Percentiles rank a stretch among this genome's conserved stretches.
Conservation (phyloP, 1,140 invertebrate genomes). For the Megalopta genalis region DNA sequence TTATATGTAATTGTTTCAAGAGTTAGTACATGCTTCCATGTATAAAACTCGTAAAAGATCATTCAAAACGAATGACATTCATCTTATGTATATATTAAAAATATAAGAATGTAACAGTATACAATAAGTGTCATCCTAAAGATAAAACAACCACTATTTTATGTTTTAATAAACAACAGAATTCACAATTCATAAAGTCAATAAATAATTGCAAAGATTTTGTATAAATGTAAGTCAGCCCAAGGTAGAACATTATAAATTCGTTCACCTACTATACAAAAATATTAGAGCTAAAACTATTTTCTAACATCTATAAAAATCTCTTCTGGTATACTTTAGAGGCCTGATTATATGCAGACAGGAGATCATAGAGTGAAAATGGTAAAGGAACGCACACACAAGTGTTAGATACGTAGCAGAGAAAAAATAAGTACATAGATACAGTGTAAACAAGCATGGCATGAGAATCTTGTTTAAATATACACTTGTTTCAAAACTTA, state of each 20-base stretch:
- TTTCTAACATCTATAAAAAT: slow-evolving; percentile 68
- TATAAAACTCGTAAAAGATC: background rate
- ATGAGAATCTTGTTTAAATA: slow-evolving; percentile 70
- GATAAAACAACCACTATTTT: background rate
- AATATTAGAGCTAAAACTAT: slow-evolving; percentile 59
- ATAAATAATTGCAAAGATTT: background rate
- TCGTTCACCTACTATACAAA: slow-evolving; percentile 49
- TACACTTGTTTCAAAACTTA: slow-evolving; percentile 74
- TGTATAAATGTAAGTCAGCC: slow-evolving; percentile 24
- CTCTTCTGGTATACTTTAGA: slow-evolving; percentile 50
- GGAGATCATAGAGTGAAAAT: slow-evolving; percentile 67
- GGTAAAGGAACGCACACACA: slow-evolving; percentile 77
- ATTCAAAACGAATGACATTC: background rate
- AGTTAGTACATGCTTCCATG: slow-evolving; percentile 12
- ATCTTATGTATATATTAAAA: background rate
- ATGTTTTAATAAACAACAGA: background rate
- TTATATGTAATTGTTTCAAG: background rate
- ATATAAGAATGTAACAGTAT: background rate
- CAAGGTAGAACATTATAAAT: slow-evolving; percentile 47
- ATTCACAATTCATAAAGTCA: background rate
- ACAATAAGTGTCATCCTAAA: background rate
- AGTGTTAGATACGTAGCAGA: slow-evolving; percentile 78
- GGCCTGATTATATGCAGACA: slow-evolving; percentile 55
- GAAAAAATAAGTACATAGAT: slow-evolving; percentile 77
- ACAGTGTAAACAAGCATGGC: slow-evolving; percentile 77